These are phyloP conservation scores for Indri indri DNA, from an alignment of 2,113 vertebrate species.

Conservation along the genomic window DNA sequence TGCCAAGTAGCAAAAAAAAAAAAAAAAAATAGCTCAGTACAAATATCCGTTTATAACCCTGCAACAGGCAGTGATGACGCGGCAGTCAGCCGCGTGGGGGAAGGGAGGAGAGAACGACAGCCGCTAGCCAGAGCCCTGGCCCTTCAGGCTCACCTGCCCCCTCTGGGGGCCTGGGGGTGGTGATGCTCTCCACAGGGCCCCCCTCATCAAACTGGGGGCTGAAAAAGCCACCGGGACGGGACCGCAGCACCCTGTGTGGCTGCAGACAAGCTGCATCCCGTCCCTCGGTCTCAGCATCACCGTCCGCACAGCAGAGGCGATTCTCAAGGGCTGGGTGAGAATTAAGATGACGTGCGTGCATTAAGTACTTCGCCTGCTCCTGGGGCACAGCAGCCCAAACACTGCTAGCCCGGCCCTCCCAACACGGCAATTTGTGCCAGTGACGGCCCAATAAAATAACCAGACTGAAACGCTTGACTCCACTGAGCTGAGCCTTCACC, in stretches of 20 bases:
- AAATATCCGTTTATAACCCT: constrained; percentile 63
- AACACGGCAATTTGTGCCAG: fast-evolving
- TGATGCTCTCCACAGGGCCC: no score
- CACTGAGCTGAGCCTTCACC: fast-evolving
- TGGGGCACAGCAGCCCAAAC: fast-evolving
- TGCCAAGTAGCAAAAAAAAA: constrained; percentile 65
- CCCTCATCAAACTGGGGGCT: fast-evolving
- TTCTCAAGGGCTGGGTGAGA: neutral
- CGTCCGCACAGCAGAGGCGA: fast-evolving
- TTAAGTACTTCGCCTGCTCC: fast-evolving
- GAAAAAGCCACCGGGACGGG: fast-evolving
- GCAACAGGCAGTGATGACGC: constrained; percentile 45
- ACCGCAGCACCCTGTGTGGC: fast-evolving
- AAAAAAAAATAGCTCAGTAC: constrained; percentile 26
- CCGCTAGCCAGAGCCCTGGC: fast-evolving
- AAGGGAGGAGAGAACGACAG: fast-evolving
- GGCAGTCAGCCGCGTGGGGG: neutral
- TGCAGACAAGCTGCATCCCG: fast-evolving
- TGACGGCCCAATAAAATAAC: fast-evolving
- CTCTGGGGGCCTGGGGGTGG: fast-evolving
- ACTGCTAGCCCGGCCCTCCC: fast-evolving
- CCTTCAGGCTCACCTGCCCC: fast-evolving
- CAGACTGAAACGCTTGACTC: fast-evolving
- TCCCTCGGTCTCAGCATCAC: neutral
- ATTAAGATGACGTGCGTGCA: fast-evolving